These are phyloP conservation scores for Sphaerophoria taeniata DNA, from an alignment of 2,888 invertebrate species.

Conservation along the genomic window DNA sequence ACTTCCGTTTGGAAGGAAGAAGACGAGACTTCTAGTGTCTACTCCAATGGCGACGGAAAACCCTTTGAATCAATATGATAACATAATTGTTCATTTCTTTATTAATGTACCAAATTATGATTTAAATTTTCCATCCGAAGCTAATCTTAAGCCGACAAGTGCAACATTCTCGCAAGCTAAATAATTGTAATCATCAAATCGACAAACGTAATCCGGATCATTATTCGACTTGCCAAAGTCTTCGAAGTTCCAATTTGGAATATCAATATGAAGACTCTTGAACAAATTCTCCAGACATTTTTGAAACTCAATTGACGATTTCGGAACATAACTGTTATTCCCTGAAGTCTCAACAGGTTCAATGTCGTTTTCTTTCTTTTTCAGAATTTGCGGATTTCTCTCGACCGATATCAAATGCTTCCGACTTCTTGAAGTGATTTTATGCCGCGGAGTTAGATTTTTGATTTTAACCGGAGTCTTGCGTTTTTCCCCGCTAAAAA, in stretches of 20 bases:
- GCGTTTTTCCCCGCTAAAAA: constrained; percentile 50
- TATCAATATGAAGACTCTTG: constrained; percentile 37
- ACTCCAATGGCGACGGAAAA: no score
- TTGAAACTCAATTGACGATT: constrained; percentile 12
- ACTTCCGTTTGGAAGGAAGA: no score
- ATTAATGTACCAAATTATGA: constrained; percentile 14
- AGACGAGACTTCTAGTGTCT: no score
- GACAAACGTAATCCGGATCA: constrained; percentile 26
- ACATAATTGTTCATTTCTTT: neutral
- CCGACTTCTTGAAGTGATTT: constrained; percentile 25
- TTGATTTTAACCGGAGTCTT: constrained; percentile 37
- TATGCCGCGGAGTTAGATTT: constrained; percentile 37
- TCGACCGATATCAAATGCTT: constrained; percentile 29
- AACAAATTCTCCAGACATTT: constrained; percentile 30
- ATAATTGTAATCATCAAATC: constrained; percentile 63
- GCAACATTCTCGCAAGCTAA: constrained; percentile 61
- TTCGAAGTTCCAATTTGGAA: constrained; percentile 56
- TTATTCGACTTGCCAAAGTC: constrained; percentile 37
- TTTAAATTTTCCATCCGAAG: constrained; percentile 65
- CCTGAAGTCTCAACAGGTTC: neutral
- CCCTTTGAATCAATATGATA: no score
- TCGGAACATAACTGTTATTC: neutral
- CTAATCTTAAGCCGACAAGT: constrained; percentile 55
- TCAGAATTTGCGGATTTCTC: neutral
- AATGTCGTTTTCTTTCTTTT: neutral